Percentiles rank a stretch among this genome's conserved stretches.
These are phyloP conservation scores for Rhingia campestris DNA, from an alignment of 2,888 invertebrate genomes.

Conservation along the genomic window DNA sequence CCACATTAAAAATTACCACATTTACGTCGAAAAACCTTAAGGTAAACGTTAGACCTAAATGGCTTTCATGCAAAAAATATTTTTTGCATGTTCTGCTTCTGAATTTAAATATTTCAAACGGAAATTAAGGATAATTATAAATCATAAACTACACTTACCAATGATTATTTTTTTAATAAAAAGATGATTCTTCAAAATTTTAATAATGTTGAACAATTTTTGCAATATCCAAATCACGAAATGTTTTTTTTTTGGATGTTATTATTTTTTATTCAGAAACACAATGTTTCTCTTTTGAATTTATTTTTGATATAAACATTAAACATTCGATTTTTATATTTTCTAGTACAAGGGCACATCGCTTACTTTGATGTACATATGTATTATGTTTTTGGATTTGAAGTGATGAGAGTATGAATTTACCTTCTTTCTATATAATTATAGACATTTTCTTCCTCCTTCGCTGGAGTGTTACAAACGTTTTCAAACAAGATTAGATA, in stretches of 20 bases:
- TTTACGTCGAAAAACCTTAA: too few relatives aligned
- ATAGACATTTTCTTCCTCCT: not conserved
- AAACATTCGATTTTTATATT: not conserved
- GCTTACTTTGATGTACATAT: too few relatives aligned
- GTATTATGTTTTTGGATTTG: not conserved
- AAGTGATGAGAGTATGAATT: not conserved
- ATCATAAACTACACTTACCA: not conserved
- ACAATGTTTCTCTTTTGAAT: constrained; percentile 56
- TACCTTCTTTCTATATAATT: not conserved
- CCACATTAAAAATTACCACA: too few relatives aligned
- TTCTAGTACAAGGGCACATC: constrained; percentile 2
- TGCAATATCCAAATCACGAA: constrained; percentile 32
- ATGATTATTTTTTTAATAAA: constrained; percentile 38
- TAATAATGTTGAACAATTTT: constrained; percentile 36
- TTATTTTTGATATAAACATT: constrained; percentile 49
- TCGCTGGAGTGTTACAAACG: too few relatives aligned
- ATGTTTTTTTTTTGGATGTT: constrained; percentile 21
- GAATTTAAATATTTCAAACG: too few relatives aligned
- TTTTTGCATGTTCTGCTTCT: too few relatives aligned
- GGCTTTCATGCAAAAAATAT: too few relatives aligned
- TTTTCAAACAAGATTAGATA: too few relatives aligned
- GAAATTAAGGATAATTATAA: too few relatives aligned
- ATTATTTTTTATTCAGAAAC: constrained; percentile 39
- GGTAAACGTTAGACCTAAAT: too few relatives aligned
- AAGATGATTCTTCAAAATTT: constrained; percentile 41